Evolutionary conservation across 2,113 vertebrate species (phyloP), one percentile per base, ranked within the genome.

Genomic region (Cyanoderma ruficeps): DNA sequence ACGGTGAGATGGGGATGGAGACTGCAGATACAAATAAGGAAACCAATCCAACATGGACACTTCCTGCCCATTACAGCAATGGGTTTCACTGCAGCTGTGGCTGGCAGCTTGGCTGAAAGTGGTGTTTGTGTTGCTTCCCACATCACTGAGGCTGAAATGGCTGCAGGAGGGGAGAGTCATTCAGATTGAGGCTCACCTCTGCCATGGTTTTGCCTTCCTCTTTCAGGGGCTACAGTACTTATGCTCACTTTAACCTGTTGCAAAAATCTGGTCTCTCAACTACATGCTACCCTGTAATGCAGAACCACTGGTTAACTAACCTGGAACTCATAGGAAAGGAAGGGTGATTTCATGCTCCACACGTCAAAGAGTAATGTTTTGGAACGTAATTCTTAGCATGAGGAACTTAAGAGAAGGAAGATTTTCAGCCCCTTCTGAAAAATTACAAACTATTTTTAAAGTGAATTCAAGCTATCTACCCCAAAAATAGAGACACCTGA

Each of bases 181-280:
- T 87, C 74, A 68, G 35, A 72, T 2, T 55, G n/a, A 1, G 1
- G 16, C 27, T 69, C 44, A 79, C 11, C 18, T 93, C 64, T 75
- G 42, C 15, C 0, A 0, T 3, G 17, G 4, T 30, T 63, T 83
- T 68, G 15, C 13, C 44, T 56, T 6, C 20, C 19, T 71, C 25
- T 78, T 83, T 72, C 60, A 90, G 11, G 8, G 9, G 3, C 27
- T 63, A 13, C 14, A 71, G 59, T 5, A 60, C 61, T 92, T 91
- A 15, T 53, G 9, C 5, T 81, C 11, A 10, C 25, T 83, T 82
- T 65, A 7, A 74, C 9, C 5, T 59, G 37, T 8, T 55, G 57
- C 33, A 70, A 64, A 72, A 70, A 35, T 30, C 15, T 2, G 9
- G 2, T 42, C 35, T 42, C 11, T 71, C n/a, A 42, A 4, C 9